A percentile compares a stretch with the other conserved stretches of the same genome.
Evolutionary conservation across 2,113 vertebrate species (phyloP).

Genomic region (Trinectes maculatus): DNA sequence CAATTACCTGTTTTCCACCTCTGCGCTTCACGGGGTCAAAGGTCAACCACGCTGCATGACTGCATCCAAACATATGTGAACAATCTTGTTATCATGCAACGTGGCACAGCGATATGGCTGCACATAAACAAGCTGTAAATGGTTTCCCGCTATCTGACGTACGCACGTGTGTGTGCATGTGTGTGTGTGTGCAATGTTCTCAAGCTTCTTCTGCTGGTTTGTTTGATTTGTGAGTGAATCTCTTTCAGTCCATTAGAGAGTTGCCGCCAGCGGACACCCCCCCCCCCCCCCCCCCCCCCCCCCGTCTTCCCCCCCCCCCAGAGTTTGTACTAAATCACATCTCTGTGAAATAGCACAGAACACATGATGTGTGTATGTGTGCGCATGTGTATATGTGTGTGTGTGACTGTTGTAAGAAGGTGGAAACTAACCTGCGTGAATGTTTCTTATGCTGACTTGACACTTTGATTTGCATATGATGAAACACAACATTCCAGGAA

Average conservation of each 20-base stretch:
- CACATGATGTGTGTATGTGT: too few relatives aligned
- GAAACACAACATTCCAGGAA: not conserved
- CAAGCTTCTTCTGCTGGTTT: constrained; percentile 50
- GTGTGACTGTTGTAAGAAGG: constrained; percentile 9
- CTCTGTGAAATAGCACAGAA: constrained; percentile 43
- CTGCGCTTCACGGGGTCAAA: constrained; percentile 18
- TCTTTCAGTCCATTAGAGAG: constrained; percentile 71
- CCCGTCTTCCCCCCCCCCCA: constrained; percentile 57
- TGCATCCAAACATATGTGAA: constrained; percentile 12
- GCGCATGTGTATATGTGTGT: too few relatives aligned
- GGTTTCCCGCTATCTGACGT: too few relatives aligned
- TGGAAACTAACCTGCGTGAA: constrained; percentile 10
- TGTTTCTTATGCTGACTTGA: not conserved
- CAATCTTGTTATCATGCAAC: not conserved
- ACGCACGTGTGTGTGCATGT: not conserved
- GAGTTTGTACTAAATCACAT: constrained; percentile 59
- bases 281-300: constrained; percentile 59
- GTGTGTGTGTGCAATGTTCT: constrained; percentile 14
- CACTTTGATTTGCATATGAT: not conserved
- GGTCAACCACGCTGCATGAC: not conserved
- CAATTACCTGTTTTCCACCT: not conserved
- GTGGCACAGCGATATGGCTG: not conserved
- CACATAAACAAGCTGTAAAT: constrained; percentile 53
- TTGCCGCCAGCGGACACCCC: constrained; percentile 58
- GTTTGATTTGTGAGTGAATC: constrained; percentile 68